Base-by-base conservation (phyloP, 2,113 vertebrate genomes). In the Solenodon paradoxus region DNA sequence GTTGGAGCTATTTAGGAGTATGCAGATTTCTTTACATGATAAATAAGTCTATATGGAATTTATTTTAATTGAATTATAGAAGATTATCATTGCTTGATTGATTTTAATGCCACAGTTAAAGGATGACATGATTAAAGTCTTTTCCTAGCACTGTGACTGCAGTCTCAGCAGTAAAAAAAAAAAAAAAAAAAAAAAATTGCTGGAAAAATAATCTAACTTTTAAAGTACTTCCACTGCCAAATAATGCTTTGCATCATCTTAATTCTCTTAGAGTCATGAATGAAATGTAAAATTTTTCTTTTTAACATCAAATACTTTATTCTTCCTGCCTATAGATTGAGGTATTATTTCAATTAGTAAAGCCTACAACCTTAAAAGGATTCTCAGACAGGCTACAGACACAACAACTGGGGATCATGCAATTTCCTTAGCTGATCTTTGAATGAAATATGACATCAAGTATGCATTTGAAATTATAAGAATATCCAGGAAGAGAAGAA, bases 51-150 rank as follows among this genome's bases (percentile, higher is more conserved):
- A 32, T 64, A 42, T 84, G 45, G 12, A 63, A 80, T 45, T 78
- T 32, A 89, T 77, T 89, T 93, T 63, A 82, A 63, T 95, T 47
- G 71, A 86, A 92, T 63, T 53, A 68, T 61, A 79, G 16, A 90
- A 80, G 84, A 12, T 9, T 32, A 30, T 88, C 11, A 95, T 2
- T 61, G 32, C 38, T 84, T 68, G 28, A 57, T 57, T 68, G 51
- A 88, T 63, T 55, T 69, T 90, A 57, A 45, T 38, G 20, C 19
- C 26, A 49, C 32, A 45, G 5, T 49, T 88, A 17, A 80, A 92
- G 11, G 24, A 24, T 53, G 2, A 10, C n/a, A 10, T 19, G 7
- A 8, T 95, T 64, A 12, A 80, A 64, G 11, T 19, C 57, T 42
- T 77, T 90, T 87, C 86, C 28, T 20, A 89, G 13, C n/a, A 77